Evolutionary conservation across 30 jellyfish, hydroid and myxozoan genomes (phyloP), one percentile per base, ranked within the genome.

Genomic region (Sanderia malayensis): DNA sequence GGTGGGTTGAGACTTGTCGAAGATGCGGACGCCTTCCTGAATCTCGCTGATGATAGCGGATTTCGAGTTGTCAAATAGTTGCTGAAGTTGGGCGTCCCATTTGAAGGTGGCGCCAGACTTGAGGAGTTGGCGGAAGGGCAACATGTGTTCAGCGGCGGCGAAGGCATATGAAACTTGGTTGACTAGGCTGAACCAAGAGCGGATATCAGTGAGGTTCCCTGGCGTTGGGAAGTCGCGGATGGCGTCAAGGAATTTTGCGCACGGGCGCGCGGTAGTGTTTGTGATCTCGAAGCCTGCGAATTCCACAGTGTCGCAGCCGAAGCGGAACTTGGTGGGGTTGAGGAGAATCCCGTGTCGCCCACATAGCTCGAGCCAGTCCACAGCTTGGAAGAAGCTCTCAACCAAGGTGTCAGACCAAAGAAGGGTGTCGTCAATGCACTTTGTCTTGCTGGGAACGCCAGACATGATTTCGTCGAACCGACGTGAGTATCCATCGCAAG

Each of bases 211-310:
- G 65, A 9, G 11, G 13, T 62, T 21, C 21, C 13, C 24, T 62
- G 75, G 75, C 30, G 65, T n/a, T 62, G 63, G 75, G 75, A 30
- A 62, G 24, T 19, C 30, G 13, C 61, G 15, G 15, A 41, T 41
- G 15, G 55, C 55, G 8, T 8, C 55, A 6, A 41, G 55, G 55
- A 41, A 6, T 6, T 41, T 41, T 6, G 8, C 55, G 15, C 11
- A 41, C 15, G 55, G 55, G 55, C n/a, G 15, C 55, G 15, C 75
- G 13, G 67, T 9, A 18, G 8, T 25, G 11, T 83, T 19, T 8
- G 81, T 71, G 82, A 71, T 27, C 8, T 9, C 82, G 19, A 71
- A 47, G n/a, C 83, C 83, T 19, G 83, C 83, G 57, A 71, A 71
- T 6, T 71, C 80, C 18, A 53, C 80, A 7, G 83, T 71, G 52